Conservation (phyloP, 92 coral and sea anemone genomes). For the Siderastrea siderea region DNA sequence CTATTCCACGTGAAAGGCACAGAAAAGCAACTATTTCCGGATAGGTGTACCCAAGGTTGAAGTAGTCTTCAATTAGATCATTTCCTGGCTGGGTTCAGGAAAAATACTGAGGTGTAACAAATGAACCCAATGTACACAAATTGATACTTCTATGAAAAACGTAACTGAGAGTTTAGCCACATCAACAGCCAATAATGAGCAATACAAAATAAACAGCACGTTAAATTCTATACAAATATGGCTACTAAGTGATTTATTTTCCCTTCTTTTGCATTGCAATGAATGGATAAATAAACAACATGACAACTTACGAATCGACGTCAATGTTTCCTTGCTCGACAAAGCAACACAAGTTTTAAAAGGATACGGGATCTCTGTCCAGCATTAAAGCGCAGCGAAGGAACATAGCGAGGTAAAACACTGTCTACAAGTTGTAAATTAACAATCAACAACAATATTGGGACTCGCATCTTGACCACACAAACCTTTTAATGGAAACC, state of each 20-base stretch:
- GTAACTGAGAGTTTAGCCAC: not conserved
- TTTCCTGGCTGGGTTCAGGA: not conserved
- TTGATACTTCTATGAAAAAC: not conserved
- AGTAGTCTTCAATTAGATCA: conserved; percentile 25
- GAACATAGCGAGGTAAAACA: conserved; percentile 1
- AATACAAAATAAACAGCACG: not conserved
- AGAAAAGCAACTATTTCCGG: conserved; percentile 38
- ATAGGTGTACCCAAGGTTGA: conserved; percentile 31
- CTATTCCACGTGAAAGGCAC: not conserved
- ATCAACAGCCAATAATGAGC: not conserved
- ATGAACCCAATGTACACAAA: not conserved
- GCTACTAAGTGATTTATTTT: no score
- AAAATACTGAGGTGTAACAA: not conserved
- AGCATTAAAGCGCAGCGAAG: not conserved
- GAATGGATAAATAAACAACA: no score
- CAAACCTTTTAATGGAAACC: no score
- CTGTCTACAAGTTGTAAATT: not conserved
- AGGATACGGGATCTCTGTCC: conserved; percentile 11
- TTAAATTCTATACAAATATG: no score
- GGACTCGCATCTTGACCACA: no score
- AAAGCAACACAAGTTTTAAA: not conserved
- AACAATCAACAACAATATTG: no score
- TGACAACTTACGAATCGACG: no score
- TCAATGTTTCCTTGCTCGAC: not conserved
- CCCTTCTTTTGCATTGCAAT: no score